Evolutionary conservation across 2,113 vertebrate species (phyloP), one percentile per base, ranked within the genome.

Genomic region (Beaufortia kweichowensis): DNA sequence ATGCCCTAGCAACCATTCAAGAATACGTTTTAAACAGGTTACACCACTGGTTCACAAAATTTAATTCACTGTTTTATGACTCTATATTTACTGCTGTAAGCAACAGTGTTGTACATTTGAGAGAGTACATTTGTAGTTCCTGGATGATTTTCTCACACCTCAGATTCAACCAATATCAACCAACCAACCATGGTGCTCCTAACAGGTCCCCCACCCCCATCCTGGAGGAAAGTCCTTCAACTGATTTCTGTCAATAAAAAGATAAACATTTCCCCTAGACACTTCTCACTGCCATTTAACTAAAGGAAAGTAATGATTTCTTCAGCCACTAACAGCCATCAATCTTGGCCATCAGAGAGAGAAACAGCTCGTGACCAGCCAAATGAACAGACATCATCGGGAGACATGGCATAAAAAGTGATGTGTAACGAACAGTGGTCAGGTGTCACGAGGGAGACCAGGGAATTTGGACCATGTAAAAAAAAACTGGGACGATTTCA

Each of bases 201-300:
- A 19, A 53, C 35, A 29, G 35, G 76, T 15, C 5, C 39, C 33
- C 19, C 21, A 14, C 6, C 21, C 17, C 17, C 50, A 69, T 43
- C 70, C 84, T 78, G 41, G 82, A 82, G 87, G 81, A 84, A 81
- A 82, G 57, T 21, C 80, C 76, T 78, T 83, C 68, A 65, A 84
- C 80, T 85, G 77, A 88, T 85, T 85, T 88, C 84, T 85, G 80
- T 60, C 6, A 66, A 83, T 83, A 79, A 65, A 83, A 81, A 83
- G 86, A 85, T 85, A 85, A 88, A 83, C 69, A 85, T 77, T 66
- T 66, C 19, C 71, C 62, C 68, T 74, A 69, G 48, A 39, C 61
- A 29, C 56, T 83, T 71, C 71, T 71, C 39, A 62, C 33, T 82
- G 60, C 60, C 62, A 76, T 66, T 75, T 71, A 72, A 55, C 50